Percentiles rank a stretch among this genome's conserved stretches.
Evolutionary conservation across 2,888 invertebrate genomes (phyloP).

Genomic region (Mactromeris polynyma): DNA sequence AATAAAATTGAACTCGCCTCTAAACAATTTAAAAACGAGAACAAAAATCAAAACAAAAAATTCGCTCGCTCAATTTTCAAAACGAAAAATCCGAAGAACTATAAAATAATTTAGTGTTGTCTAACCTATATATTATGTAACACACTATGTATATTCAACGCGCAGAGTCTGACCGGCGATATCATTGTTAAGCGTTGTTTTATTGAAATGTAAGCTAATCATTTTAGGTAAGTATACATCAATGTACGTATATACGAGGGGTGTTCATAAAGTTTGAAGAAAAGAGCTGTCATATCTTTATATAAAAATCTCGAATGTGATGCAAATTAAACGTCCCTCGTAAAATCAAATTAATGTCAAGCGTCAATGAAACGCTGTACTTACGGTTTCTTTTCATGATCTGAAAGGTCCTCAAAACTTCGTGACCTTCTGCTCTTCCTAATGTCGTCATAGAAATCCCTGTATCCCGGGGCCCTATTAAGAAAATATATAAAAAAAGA

Average conservation of each 20-base stretch:
- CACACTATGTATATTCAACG: too few relatives aligned
- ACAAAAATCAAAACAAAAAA: too few relatives aligned
- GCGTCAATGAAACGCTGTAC: background rate
- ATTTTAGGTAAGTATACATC: too few relatives aligned
- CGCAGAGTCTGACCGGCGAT: too few relatives aligned
- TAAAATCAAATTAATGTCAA: too few relatives aligned
- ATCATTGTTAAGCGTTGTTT: too few relatives aligned
- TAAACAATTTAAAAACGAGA: too few relatives aligned
- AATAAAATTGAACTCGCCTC: too few relatives aligned
- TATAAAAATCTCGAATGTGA: background rate
- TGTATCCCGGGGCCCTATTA: background rate
- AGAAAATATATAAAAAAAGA: background rate
- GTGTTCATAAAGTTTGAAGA: background rate
- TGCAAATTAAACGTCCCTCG: too few relatives aligned
- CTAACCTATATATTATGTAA: background rate
- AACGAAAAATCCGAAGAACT: too few relatives aligned
- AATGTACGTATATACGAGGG: background rate
- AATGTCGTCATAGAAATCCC: background rate
- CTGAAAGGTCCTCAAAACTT: conserved; percentile 19
- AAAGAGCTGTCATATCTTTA: background rate
- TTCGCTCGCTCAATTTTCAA: too few relatives aligned
- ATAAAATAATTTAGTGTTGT: background rate
- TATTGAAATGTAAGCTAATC: too few relatives aligned
- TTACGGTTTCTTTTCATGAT: conserved; percentile 24
- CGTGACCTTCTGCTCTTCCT: background rate